Evolutionary conservation across 2,888 invertebrate species (phyloP).

Genomic region (Oligia latruncula): DNA sequence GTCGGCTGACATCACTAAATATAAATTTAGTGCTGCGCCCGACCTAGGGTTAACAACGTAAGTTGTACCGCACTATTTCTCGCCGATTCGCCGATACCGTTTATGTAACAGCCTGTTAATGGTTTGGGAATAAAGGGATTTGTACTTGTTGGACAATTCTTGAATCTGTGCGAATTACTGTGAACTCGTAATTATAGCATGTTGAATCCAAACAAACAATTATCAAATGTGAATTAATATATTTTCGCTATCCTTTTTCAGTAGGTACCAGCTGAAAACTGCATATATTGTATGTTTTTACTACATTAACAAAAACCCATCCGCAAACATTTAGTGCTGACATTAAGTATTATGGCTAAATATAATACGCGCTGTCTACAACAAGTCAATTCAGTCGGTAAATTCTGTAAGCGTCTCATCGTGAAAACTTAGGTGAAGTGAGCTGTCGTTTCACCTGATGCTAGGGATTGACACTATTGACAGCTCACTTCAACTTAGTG

Average conservation of each 20-base stretch:
- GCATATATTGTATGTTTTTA: background rate
- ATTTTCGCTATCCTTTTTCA: background rate
- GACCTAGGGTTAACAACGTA: slow-evolving; percentile 83
- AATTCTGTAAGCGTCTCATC: background rate
- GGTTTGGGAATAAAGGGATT: slow-evolving; percentile 53
- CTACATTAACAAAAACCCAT: background rate
- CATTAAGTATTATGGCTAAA: background rate
- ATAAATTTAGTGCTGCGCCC: slow-evolving; percentile 82
- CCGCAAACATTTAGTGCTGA: background rate
- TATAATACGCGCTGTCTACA: background rate
- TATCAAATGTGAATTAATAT: background rate
- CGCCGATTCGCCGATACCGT: slow-evolving; percentile 78
- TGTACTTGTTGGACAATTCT: slow-evolving; percentile 23
- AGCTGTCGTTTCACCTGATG: background rate
- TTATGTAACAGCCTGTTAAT: slow-evolving; percentile 70
- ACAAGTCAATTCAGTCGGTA: background rate
- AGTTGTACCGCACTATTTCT: slow-evolving; percentile 82
- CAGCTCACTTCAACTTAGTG: background rate
- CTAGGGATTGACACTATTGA: background rate
- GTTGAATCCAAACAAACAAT: background rate
- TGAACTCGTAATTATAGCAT: background rate
- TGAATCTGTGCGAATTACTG: background rate
- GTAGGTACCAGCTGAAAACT: background rate
- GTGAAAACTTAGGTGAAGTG: background rate
- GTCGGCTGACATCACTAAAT: slow-evolving; percentile 82